phyloP scores from a whole-genome alignment of 2,113 vertebrate species.

The Tragelaphus buxtoni region DNA sequence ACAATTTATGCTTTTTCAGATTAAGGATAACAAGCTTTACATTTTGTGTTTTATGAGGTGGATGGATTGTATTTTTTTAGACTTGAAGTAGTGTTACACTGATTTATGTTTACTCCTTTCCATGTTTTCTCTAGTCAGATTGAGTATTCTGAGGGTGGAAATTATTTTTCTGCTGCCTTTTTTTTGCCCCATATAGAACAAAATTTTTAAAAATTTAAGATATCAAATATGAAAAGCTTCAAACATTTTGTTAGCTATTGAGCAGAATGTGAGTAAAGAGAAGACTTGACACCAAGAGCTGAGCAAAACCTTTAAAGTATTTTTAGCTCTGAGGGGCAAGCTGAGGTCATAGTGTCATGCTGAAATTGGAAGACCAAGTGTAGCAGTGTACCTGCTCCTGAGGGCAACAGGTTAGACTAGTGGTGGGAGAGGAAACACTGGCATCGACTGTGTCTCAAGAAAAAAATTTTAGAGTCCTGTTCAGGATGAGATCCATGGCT shows the following conservation, averaged over 20 bases:
- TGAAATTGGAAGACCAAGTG: background rate
- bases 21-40: background rate
- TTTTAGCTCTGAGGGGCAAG: background rate
- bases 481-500: background rate
- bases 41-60: background rate
- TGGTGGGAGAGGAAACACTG: background rate
- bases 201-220: background rate
- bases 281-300: background rate
- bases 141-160: background rate
- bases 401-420: background rate
- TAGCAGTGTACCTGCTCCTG: background rate
- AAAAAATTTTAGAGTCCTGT: background rate
- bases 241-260: background rate
- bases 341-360: background rate
- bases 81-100: background rate
- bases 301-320: background rate
- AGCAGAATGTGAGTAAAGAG: background rate
- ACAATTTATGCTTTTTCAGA: background rate
- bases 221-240: background rate
- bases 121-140: background rate
- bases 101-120: background rate
- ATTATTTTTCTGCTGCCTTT: conserved; percentile 1
- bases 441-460: background rate
- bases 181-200: background rate
- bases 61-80: background rate